These are phyloP conservation scores for Aphis craccivora DNA, from an alignment of 1,140 invertebrate genomes.

Conservation along the genomic window DNA sequence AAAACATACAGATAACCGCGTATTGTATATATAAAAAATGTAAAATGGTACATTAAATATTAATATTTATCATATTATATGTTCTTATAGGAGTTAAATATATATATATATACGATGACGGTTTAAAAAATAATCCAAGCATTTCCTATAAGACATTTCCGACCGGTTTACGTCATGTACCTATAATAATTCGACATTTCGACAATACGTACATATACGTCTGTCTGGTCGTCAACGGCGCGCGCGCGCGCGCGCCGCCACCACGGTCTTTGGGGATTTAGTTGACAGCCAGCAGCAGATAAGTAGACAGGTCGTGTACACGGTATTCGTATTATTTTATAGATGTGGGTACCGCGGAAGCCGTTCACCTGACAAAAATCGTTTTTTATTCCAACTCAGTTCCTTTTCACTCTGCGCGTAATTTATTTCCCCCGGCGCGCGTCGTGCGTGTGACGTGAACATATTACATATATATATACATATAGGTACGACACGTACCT, in stretches of 20 bases:
- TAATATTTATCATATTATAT: not conserved
- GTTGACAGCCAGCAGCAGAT: constrained; percentile 29
- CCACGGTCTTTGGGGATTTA: not conserved
- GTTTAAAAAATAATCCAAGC: not conserved
- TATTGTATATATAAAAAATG: not conserved
- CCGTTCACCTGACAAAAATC: constrained; percentile 31
- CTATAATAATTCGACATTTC: constrained; percentile 23
- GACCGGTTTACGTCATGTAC: not conserved
- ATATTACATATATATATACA: not conserved
- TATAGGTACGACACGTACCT: not conserved
- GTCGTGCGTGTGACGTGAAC: not conserved
- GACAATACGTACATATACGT: not conserved
- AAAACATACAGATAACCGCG: not conserved
- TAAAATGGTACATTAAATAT: not conserved
- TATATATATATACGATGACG: not conserved
- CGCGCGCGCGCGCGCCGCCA: too few relatives aligned
- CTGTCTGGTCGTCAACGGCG: not conserved
- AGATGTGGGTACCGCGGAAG: not conserved
- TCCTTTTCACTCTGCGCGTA: not conserved
- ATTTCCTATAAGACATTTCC: not conserved
- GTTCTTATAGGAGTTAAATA: not conserved
- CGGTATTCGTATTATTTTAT: not conserved
- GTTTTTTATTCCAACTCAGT: not conserved
- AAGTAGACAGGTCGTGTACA: constrained; percentile 14
- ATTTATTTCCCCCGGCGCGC: not conserved